phyloP scores from a whole-genome alignment of 1,140 invertebrate genomes.

The Diprion similis region DNA sequence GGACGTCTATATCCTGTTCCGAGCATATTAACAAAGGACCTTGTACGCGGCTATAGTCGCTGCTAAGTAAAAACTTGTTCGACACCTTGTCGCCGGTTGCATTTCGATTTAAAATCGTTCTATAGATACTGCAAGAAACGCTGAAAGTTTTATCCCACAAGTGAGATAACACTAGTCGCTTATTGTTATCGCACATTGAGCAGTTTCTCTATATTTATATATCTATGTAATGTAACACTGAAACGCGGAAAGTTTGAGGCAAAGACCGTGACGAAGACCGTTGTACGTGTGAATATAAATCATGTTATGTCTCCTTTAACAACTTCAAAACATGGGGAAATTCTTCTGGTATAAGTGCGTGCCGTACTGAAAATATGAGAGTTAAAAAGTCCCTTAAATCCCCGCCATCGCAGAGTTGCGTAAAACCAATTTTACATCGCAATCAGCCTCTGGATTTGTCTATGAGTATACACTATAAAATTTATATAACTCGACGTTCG shows the following conservation, averaged over 20 bases:
- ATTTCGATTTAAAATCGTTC: neutral
- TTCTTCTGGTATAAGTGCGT: neutral
- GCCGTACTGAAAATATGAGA: neutral
- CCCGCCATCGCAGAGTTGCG: neutral
- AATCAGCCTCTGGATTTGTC: too few relatives aligned
- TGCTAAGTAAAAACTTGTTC: neutral
- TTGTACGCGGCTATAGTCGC: neutral
- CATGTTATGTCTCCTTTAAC: neutral
- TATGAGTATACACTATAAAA: too few relatives aligned
- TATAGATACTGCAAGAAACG: too few relatives aligned
- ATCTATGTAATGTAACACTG: neutral
- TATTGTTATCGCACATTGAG: neutral
- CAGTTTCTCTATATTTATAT: neutral
- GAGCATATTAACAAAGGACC: conserved; percentile 3
- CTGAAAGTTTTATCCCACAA: too few relatives aligned
- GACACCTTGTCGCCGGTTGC: too few relatives aligned
- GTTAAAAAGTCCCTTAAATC: neutral
- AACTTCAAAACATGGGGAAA: neutral
- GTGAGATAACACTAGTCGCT: neutral
- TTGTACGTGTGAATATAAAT: neutral
- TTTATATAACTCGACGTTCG: too few relatives aligned
- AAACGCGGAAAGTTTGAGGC: neutral
- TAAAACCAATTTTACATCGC: neutral
- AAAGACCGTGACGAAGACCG: conserved; percentile 1
- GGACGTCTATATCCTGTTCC: neutral